Evolutionary conservation across 1,140 invertebrate species (phyloP), one percentile per base, ranked within the genome.

Genomic region (Dreissena polymorpha): DNA sequence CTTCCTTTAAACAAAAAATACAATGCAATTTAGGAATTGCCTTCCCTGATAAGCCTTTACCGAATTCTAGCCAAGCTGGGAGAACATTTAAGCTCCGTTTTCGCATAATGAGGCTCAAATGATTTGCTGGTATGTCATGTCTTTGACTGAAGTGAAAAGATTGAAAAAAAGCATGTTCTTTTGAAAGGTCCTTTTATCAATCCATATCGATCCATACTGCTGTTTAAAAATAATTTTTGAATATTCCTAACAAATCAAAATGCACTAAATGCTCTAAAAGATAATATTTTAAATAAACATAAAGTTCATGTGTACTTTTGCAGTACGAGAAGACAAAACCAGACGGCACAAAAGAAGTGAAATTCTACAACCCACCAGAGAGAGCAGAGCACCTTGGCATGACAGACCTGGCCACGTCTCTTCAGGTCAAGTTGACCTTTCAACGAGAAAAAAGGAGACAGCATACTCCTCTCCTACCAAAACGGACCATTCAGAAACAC

Each of bases 301-400:
- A 69, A 57, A 57, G n/a, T n/a, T 68, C 13, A 68, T 13, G 12
- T 68, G 25, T 14, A 16, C 13, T 12, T 18, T 80, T 71, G 39
- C 68, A 80, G 77, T 80, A 80, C 53, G 77, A 71, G 21, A 70
- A 51, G 23, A n/a, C 29, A 49, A 12, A 39, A 2, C 27, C 39
- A 23, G 77, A 80, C 64, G 77, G 77, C 0, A 71, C 68, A 2
- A 29, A 16, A 8, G 65, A 49, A 29, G 27, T 10, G n/a, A 60
- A 14, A 16, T 60, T 29, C 10, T 80, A 71, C 27, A 80, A 51
- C 6, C 67, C 77, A 21, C 13, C 67, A 0, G 68, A 80, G 53
- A 70, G 77, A 49, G 77, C 77, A 23, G 16, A 16, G 10, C 77
- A 80, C 51, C 68, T 80, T 27, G 77, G 68, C 6, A 39, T 80